Evolutionary conservation across 2,797 vertebrate genomes (phyloP).

Genomic region (Xyrichtys novacula): DNA sequence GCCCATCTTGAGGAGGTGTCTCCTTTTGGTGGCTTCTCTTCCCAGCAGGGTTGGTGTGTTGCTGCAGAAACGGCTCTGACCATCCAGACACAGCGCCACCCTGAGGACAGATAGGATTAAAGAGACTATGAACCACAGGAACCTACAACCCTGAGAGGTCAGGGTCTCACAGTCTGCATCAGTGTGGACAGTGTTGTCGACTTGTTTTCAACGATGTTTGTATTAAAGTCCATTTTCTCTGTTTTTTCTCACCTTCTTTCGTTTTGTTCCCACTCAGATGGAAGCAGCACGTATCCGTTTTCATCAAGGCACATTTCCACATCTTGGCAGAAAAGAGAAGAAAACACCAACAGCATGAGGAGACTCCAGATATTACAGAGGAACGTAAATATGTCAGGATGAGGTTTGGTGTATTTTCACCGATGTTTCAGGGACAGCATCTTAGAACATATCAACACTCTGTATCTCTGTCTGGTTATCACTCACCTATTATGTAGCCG

Average conservation of each 20-base stretch:
- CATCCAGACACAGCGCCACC: constrained; percentile 56
- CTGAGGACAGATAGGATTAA: too few relatives aligned
- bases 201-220: too few relatives aligned
- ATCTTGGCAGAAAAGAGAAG: constrained; percentile 39
- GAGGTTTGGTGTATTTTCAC: background rate
- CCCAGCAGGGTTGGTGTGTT: constrained; percentile 65
- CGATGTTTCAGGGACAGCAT: background rate
- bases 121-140: too few relatives aligned
- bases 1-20: constrained; percentile 58
- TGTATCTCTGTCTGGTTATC: background rate
- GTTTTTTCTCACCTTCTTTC: constrained; percentile 44
- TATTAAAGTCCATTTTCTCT: too few relatives aligned
- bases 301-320: constrained; percentile 66
- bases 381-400: too few relatives aligned
- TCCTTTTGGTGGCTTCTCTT: constrained; percentile 65
- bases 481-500: constrained; percentile 56
- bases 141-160: background rate
- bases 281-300: constrained; percentile 55
- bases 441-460: too few relatives aligned
- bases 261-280: constrained; percentile 58
- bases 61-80: constrained; percentile 53
- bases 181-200: too few relatives aligned
- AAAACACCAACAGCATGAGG: background rate
- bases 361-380: too few relatives aligned
- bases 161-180: too few relatives aligned